Percentiles rank a stretch among this genome's conserved stretches.
Evolutionary conservation across 2,888 invertebrate genomes (phyloP).

Genomic region (Epinotia brunnichana): DNA sequence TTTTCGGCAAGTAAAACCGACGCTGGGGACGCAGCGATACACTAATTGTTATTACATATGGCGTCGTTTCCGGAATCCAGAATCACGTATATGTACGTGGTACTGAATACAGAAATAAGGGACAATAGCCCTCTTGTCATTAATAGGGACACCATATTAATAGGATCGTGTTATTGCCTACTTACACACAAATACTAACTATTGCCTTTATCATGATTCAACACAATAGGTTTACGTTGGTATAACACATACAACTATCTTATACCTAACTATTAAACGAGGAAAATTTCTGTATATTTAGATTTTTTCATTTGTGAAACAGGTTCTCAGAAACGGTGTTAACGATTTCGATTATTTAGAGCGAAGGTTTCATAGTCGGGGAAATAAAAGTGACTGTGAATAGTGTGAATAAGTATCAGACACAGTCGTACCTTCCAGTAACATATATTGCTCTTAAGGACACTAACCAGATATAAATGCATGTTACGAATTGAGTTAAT

Average conservation of each 20-base stretch:
- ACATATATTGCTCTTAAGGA: no score
- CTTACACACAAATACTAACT: neutral
- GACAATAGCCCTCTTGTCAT: constrained; percentile 15
- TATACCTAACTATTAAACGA: no score
- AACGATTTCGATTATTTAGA: no score
- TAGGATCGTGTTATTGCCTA: constrained; percentile 15
- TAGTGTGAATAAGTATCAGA: no score
- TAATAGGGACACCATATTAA: constrained; percentile 14
- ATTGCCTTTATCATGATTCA: neutral
- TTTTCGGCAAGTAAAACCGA: constrained; percentile 31
- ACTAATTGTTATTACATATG: constrained; percentile 58
- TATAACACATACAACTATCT: neutral
- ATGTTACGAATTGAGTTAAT: no score
- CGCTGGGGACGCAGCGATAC: constrained; percentile 40
- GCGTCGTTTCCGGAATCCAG: constrained; percentile 51
- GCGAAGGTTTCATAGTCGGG: no score
- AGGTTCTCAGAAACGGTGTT: no score
- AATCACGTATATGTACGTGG: constrained; percentile 41
- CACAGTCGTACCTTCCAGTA: no score
- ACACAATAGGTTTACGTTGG: neutral
- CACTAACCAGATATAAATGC: no score
- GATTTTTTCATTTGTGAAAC: no score
- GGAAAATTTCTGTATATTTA: neutral
- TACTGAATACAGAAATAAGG: constrained; percentile 11
- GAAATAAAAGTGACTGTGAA: no score